These are phyloP conservation scores for Pangasius krempfi DNA, from an alignment of 2,797 vertebrate species.

Conservation along the genomic window DNA sequence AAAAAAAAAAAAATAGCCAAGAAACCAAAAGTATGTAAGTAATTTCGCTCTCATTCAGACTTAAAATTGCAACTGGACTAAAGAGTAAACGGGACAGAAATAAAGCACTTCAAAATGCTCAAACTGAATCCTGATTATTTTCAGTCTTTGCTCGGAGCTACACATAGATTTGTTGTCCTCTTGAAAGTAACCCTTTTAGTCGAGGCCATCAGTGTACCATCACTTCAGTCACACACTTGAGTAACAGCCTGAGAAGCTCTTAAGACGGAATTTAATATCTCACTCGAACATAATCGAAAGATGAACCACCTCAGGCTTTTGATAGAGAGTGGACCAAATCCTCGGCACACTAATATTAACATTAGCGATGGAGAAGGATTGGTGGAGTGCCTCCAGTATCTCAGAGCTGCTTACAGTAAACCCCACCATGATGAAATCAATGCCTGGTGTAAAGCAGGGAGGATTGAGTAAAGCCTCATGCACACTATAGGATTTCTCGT, in stretches of 20 bases:
- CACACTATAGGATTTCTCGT: conserved; percentile 17
- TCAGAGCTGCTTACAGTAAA: conserved; percentile 43
- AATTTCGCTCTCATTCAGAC: neutral
- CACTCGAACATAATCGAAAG: conserved; percentile 2
- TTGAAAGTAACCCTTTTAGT: conserved; percentile 10
- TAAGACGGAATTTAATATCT: conserved; percentile 5
- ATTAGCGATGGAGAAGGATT: conserved; percentile 10
- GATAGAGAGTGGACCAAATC: neutral
- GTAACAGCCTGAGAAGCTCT: neutral
- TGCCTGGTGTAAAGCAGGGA: conserved; percentile 20
- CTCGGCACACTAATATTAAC: conserved; percentile 19
- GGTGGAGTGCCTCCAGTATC: conserved; percentile 19
- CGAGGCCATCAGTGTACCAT: neutral
- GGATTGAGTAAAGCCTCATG: conserved; percentile 12
- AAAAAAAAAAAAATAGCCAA: neutral
- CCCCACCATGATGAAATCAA: conserved; percentile 39
- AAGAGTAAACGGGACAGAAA: neutral
- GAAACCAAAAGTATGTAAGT: neutral
- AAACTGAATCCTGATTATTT: neutral
- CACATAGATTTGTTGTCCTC: neutral
- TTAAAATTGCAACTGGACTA: neutral
- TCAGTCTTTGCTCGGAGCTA: neutral
- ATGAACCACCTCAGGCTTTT: conserved; percentile 2
- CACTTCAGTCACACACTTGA: conserved; percentile 19
- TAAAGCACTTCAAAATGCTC: neutral